A percentile compares a stretch with the other conserved stretches of the same genome.
phyloP scores from a whole-genome alignment of 2,888 invertebrate species.

The Rhagonycha fulva region DNA sequence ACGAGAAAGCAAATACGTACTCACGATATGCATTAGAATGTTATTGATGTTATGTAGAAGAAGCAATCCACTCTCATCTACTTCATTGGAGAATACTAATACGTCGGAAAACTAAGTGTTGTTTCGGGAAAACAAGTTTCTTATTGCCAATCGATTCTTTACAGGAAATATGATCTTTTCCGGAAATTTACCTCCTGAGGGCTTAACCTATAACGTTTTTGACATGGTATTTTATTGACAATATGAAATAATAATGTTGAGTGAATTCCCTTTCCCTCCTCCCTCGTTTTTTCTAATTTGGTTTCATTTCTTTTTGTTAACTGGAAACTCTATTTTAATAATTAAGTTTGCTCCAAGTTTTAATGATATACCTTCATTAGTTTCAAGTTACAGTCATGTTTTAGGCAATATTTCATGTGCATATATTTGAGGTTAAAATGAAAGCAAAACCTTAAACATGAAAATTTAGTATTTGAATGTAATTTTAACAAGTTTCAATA shows the following conservation, averaged over 20 bases:
- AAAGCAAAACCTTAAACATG: background rate
- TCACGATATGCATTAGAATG: background rate
- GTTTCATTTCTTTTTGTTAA: too few species aligned
- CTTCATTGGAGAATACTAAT: background rate
- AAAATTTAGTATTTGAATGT: background rate
- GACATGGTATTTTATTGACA: too few species aligned
- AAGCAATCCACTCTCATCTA: background rate
- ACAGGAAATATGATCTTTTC: too few species aligned
- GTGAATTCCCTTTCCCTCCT: too few species aligned
- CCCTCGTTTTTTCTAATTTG: too few species aligned
- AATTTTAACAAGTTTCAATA: too few species aligned
- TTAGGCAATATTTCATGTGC: background rate
- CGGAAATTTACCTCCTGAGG: too few species aligned
- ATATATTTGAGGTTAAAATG: background rate
- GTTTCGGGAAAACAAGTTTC: background rate
- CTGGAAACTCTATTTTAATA: background rate
- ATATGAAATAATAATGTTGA: too few species aligned
- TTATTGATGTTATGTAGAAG: background rate
- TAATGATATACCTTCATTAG: background rate
- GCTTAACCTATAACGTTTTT: too few species aligned
- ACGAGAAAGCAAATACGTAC: background rate
- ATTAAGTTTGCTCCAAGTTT: background rate
- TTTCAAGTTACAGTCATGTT: background rate
- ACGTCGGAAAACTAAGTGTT: background rate
- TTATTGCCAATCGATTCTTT: too few species aligned